A percentile compares a stretch with the other conserved stretches of the same genome.
phyloP scores from a whole-genome alignment of 2,113 vertebrate genomes.

The Pluvianellus socialis region DNA sequence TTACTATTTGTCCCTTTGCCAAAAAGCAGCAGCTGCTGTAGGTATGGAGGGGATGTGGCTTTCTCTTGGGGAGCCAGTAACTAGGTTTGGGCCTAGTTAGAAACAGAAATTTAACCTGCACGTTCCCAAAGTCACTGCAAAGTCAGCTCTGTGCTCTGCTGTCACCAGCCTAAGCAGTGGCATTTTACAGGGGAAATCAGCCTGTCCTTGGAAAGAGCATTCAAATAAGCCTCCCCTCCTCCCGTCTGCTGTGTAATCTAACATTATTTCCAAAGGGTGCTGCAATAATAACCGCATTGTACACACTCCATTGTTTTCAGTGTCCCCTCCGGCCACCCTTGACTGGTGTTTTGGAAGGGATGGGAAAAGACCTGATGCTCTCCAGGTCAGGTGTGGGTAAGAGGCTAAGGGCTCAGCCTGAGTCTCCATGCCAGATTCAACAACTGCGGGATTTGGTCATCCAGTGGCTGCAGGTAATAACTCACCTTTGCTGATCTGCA shows the following conservation, averaged over 20 bases:
- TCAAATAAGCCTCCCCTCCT: background rate
- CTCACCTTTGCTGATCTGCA: background rate
- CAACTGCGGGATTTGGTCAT: background rate
- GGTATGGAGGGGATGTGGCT: background rate
- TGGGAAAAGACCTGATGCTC: background rate
- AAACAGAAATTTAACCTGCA: background rate
- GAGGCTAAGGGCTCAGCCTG: background rate
- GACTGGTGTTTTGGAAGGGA: background rate
- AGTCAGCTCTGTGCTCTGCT: background rate
- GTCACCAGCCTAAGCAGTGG: background rate
- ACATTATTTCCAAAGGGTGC: background rate
- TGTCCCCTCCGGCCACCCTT: rapidly evolving
- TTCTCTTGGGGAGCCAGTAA: background rate
- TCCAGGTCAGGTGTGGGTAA: background rate
- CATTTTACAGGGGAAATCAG: background rate
- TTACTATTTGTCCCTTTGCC: background rate
- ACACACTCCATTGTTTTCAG: background rate
- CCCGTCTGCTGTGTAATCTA: background rate
- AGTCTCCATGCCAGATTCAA: background rate
- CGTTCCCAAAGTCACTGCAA: background rate
- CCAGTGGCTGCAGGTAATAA: background rate
- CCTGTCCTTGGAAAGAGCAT: background rate
- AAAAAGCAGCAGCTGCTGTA: conserved; percentile 33
- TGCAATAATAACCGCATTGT: background rate
- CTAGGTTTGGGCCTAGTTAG: background rate